phyloP scores from a whole-genome alignment of 1,140 invertebrate species.

The Meloidogyne exigua region DNA sequence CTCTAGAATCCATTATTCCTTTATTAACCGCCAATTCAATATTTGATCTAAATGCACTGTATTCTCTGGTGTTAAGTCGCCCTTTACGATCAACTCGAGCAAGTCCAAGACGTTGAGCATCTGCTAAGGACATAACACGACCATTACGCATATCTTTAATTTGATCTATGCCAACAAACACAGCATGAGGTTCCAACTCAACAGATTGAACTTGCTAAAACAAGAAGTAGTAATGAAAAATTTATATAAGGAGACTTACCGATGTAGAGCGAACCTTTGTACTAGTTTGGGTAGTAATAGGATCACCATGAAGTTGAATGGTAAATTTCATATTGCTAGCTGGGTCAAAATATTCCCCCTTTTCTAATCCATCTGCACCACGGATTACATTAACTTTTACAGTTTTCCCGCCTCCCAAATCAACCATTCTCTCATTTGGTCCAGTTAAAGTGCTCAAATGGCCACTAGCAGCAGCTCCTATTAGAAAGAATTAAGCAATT shows the following conservation, averaged over 20 bases:
- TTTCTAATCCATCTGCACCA: conserved; percentile 65
- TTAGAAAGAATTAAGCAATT: conserved; percentile 29
- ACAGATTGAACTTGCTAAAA: conserved; percentile 60
- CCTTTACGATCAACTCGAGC: conserved; percentile 63
- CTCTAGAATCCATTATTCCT: conserved; percentile 54
- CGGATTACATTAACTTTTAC: conserved; percentile 53
- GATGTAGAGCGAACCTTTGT: conserved; percentile 60
- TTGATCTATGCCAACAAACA: conserved; percentile 63
- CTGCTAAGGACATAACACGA: conserved; percentile 56
- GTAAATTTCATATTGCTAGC: conserved; percentile 75
- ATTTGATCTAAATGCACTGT: conserved; percentile 62
- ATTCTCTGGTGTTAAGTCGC: conserved; percentile 58
- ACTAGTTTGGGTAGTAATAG: conserved; percentile 61
- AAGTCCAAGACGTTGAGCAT: conserved; percentile 60
- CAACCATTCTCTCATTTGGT: conserved; percentile 68
- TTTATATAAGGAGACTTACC: not conserved
- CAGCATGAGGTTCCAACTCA: conserved; percentile 61
- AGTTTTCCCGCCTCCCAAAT: conserved; percentile 52
- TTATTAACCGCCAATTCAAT: conserved; percentile 59
- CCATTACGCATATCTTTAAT: conserved; percentile 57
- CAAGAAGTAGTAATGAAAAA: not conserved
- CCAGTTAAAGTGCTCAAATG: conserved; percentile 65
- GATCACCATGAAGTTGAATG: conserved; percentile 65
- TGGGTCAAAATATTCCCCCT: conserved; percentile 77
- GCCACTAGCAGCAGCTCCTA: conserved; percentile 29